Conservation (phyloP, 2,888 invertebrate genomes). For the Drosophila vallismaia region DNA sequence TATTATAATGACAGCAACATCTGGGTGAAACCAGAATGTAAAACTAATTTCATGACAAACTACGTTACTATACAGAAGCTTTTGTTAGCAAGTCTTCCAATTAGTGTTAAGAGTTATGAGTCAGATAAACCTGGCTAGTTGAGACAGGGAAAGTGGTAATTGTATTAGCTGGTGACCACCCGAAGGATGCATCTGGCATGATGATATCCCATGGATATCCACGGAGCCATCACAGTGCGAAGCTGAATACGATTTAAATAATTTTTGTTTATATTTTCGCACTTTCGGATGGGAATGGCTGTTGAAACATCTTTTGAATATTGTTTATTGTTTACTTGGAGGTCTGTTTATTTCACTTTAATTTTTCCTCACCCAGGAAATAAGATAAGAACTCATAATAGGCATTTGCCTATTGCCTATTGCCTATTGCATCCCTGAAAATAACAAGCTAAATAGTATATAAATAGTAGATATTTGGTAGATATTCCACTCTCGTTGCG, state of each 20-base stretch:
- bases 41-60: slow-evolving; percentile 38
- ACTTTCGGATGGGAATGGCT: slow-evolving; percentile 65
- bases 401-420: not conserved
- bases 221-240: not conserved
- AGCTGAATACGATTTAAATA: slow-evolving; percentile 15
- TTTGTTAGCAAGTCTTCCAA: slow-evolving; percentile 41
- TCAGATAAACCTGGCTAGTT: slow-evolving; percentile 30
- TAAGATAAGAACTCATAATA: slow-evolving; percentile 25
- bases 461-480: no score
- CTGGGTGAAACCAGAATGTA: not conserved
- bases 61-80: not conserved
- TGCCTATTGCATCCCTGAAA: no score
- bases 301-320: slow-evolving; percentile 50
- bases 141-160: slow-evolving; percentile 2
- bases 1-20: no score
- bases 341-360: slow-evolving; percentile 58
- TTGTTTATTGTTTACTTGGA: slow-evolving; percentile 65
- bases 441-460: no score
- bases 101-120: slow-evolving; percentile 49
- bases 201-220: not conserved
- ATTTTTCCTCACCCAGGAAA: slow-evolving; percentile 10
- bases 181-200: slow-evolving; percentile 6
- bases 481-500: not conserved
- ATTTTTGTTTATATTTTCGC: slow-evolving; percentile 61
- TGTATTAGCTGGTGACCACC: not conserved